Evolutionary conservation across 2,888 invertebrate genomes (phyloP).

Genomic region (Rhagonycha lutea): DNA sequence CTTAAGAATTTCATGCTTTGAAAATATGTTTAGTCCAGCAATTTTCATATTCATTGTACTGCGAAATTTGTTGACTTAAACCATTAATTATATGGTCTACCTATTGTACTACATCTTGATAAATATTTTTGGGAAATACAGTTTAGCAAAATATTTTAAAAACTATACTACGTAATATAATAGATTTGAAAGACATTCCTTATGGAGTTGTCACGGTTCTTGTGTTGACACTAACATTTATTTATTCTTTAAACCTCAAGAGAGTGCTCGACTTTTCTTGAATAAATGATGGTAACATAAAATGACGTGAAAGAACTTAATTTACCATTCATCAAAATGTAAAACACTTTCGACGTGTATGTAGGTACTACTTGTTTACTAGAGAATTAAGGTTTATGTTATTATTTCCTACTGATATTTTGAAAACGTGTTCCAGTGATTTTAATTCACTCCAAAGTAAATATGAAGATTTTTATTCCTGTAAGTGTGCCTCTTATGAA

Average conservation of each 20-base stretch:
- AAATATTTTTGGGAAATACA: background rate
- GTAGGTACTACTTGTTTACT: background rate
- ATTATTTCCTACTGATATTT: background rate
- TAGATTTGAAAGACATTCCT: constrained; percentile 16
- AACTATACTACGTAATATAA: background rate
- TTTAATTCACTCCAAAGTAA: background rate
- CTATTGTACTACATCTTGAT: background rate
- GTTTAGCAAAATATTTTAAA: background rate
- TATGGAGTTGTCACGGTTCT: constrained; percentile 30
- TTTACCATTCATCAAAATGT: constrained; percentile 20
- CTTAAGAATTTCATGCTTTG: background rate
- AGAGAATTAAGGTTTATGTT: background rate
- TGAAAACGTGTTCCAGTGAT: background rate
- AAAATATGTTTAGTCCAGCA: background rate
- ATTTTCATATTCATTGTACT: background rate
- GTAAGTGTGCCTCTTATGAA: background rate
- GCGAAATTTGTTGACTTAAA: constrained; percentile 13
- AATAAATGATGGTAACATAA: constrained; percentile 16
- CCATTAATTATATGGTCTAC: constrained; percentile 15
- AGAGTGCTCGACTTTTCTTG: constrained; percentile 25
- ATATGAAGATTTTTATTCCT: background rate
- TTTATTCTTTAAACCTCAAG: constrained; percentile 24
- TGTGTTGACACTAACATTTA: constrained; percentile 27
- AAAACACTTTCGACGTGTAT: constrained; percentile 7
- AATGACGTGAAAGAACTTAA: constrained; percentile 26